Evolutionary conservation across 2,797 vertebrate genomes (phyloP).

Genomic region (Nasua narica): DNA sequence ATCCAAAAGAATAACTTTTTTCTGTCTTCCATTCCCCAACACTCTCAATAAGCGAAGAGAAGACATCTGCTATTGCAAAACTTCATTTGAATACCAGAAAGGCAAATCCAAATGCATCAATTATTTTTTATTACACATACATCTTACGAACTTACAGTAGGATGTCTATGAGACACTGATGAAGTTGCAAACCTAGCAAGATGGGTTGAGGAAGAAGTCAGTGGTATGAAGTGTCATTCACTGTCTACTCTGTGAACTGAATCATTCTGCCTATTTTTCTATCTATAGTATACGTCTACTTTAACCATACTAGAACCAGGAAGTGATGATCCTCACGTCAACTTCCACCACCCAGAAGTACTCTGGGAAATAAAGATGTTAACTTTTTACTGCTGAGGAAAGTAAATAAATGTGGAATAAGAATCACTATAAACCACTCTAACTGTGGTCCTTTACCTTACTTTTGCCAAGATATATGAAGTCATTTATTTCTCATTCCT

Average conservation of each 20-base stretch:
- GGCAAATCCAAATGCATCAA: not conserved
- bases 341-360: not conserved
- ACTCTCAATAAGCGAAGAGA: not conserved
- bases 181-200: not conserved
- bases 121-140: not conserved
- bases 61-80: not conserved
- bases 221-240: not conserved
- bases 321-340: not conserved
- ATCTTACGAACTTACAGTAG: not conserved
- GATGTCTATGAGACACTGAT: not conserved
- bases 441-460: not conserved
- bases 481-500: constrained; percentile 37
- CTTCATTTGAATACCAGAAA: not conserved
- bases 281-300: not conserved
- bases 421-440: not conserved
- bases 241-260: not conserved
- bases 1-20: not conserved
- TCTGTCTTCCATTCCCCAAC: not conserved
- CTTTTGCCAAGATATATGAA: constrained; percentile 19
- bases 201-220: not conserved
- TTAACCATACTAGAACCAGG: not conserved
- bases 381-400: not conserved
- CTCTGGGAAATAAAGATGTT: not conserved
- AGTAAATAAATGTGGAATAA: constrained; percentile 29
- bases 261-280: not conserved